phyloP scores from a whole-genome alignment of 2,888 invertebrate species.

The Fabriciana adippe region DNA sequence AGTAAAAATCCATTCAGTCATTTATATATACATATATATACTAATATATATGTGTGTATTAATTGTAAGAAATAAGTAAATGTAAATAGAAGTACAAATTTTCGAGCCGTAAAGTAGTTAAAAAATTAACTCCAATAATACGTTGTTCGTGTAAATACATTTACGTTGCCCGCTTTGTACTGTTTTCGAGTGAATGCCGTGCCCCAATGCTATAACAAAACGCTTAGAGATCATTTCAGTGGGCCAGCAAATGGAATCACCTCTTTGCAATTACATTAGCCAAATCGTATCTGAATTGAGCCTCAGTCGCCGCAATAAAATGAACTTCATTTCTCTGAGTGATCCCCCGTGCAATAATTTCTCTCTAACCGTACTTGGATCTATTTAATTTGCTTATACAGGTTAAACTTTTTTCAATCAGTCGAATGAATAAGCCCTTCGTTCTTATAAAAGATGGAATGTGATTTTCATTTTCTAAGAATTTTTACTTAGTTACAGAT shows the following conservation, averaged over 20 bases:
- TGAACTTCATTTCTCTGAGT: conserved; percentile 69
- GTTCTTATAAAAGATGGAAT: background rate
- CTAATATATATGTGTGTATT: no score
- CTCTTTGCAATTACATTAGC: conserved; percentile 70
- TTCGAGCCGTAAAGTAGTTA: no score
- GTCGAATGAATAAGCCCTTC: conserved; percentile 13
- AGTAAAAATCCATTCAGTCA: no score
- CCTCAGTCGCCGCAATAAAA: conserved; percentile 64
- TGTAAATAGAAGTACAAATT: no score
- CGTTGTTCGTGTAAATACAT: conserved; percentile 14
- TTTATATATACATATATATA: no score
- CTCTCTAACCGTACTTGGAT: conserved; percentile 26
- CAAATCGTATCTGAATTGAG: conserved; percentile 69
- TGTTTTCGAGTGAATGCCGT: conserved; percentile 15
- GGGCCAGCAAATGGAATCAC: conserved; percentile 55
- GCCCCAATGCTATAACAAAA: conserved; percentile 32
- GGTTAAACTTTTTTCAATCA: conserved; percentile 20
- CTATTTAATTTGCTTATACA: conserved; percentile 27
- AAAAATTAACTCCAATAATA: conserved; percentile 6
- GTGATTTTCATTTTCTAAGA: background rate
- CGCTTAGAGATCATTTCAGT: conserved; percentile 37
- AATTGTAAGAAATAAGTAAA: no score
- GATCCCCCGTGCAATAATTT: conserved; percentile 42
- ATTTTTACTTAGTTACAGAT: no score
- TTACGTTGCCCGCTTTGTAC: conserved; percentile 12